A percentile compares a stretch with the other conserved stretches of the same genome.
phyloP scores from a whole-genome alignment of 2,888 invertebrate species.

The Spialia ferax region DNA sequence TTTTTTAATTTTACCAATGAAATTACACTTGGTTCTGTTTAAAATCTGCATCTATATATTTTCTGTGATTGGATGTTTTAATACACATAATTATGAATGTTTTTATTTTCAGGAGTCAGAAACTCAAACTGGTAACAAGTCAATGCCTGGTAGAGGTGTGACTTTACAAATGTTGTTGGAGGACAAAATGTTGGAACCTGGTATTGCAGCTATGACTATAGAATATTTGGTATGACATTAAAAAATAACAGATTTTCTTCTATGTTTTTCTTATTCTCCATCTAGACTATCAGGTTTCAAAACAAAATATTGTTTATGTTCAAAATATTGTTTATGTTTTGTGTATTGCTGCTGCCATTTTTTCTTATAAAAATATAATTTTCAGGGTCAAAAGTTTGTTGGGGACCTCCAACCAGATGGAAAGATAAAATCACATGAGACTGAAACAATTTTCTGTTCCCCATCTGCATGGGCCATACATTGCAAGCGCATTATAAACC shows the following conservation, averaged over 20 bases:
- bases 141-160: conserved; percentile 88
- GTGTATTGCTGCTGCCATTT: too few relatives aligned
- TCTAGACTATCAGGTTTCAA: too few relatives aligned
- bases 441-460: conserved; percentile 94
- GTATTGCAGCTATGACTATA: conserved; percentile 94
- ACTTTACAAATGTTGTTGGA: conserved; percentile 95
- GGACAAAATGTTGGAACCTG: conserved; percentile 94
- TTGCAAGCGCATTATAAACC: conserved; percentile 96
- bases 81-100: too few relatives aligned
- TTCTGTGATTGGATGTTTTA: too few relatives aligned
- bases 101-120: conserved; percentile 75
- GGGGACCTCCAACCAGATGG: conserved; percentile 95
- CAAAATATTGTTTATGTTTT: too few relatives aligned
- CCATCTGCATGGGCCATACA: conserved; percentile 98
- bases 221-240: conserved; percentile 92
- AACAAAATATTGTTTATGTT: too few relatives aligned
- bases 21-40: too few relatives aligned
- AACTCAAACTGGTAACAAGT: conserved; percentile 77
- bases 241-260: background rate
- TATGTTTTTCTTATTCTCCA: too few relatives aligned
- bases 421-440: conserved; percentile 95
- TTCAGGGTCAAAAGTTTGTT: conserved; percentile 94
- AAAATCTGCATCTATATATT: too few relatives aligned
- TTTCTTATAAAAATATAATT: background rate
- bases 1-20: too few relatives aligned